A percentile compares a stretch with the other conserved stretches of the same genome.
Conservation (phyloP, 2,797 vertebrate genomes). For the Xiphophorus birchmanni region DNA sequence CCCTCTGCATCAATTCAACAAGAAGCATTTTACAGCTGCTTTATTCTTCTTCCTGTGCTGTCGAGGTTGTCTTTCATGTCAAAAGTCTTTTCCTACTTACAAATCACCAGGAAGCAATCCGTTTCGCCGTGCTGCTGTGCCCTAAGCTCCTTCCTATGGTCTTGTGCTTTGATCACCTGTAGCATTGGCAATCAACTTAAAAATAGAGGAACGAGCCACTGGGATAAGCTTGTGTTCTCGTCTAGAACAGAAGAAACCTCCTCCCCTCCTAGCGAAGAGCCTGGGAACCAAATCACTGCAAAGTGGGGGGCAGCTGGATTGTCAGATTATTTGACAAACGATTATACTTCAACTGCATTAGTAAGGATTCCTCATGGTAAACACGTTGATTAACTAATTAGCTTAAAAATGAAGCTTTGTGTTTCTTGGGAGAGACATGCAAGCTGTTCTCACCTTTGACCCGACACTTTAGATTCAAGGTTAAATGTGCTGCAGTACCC, state of each 20-base stretch:
- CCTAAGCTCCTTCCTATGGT: constrained; percentile 85
- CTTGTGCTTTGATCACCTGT: constrained; percentile 89
- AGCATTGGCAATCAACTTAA: constrained; percentile 86
- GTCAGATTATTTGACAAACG: constrained; percentile 68
- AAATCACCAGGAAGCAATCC: constrained; percentile 88
- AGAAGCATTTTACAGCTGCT: constrained; percentile 89
- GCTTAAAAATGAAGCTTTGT: constrained; percentile 52
- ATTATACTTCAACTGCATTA: constrained; percentile 64
- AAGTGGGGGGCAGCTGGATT: constrained; percentile 39
- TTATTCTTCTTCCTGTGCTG: constrained; percentile 88
- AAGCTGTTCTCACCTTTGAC: constrained; percentile 53
- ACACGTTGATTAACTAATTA: constrained; percentile 75
- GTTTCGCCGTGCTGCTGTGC: constrained; percentile 80
- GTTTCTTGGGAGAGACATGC: constrained; percentile 29
- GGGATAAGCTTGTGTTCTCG: constrained; percentile 83
- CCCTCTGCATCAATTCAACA: constrained; percentile 82
- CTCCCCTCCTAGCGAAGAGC: constrained; percentile 61
- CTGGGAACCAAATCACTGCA: constrained; percentile 76
- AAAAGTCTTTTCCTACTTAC: constrained; percentile 93
- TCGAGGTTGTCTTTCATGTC: constrained; percentile 92
- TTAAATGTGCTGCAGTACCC: constrained; percentile 56
- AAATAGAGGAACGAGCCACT: constrained; percentile 70
- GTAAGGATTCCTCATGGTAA: constrained; percentile 58
- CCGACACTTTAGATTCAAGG: constrained; percentile 52
- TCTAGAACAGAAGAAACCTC: constrained; percentile 56